These are phyloP conservation scores for Reinhardtius hippoglossoides DNA, from an alignment of 2,113 vertebrate genomes.

Conservation along the genomic window DNA sequence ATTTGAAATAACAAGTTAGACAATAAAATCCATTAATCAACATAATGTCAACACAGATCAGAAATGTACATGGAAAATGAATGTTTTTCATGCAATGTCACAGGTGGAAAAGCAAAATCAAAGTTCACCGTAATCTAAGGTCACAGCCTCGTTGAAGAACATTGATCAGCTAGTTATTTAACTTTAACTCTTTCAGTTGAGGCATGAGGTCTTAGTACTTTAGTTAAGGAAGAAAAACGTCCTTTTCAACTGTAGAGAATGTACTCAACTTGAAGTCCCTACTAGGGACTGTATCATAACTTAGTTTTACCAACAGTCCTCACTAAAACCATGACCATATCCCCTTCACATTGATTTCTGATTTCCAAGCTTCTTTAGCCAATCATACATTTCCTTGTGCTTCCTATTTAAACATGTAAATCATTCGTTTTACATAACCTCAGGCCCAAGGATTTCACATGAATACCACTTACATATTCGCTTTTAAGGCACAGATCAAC, in stretches of 20 bases:
- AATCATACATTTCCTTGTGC: no score
- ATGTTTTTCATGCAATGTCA: no score
- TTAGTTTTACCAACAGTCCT: background rate
- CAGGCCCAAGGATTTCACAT: constrained; percentile 26
- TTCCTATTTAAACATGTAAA: constrained; percentile 25
- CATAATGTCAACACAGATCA: no score
- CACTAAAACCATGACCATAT: no score
- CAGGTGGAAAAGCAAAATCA: no score
- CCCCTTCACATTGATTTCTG: no score
- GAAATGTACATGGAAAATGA: no score
- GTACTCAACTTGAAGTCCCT: background rate
- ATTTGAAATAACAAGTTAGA: no score
- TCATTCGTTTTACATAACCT: constrained; percentile 28
- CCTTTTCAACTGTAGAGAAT: no score
- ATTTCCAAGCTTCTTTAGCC: no score
- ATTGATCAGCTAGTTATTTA: background rate
- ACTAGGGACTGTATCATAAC: background rate
- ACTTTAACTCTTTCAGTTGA: background rate
- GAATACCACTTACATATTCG: constrained; percentile 55
- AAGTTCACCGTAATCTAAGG: background rate
- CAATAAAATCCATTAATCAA: no score
- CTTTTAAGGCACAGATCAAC: constrained; percentile 39
- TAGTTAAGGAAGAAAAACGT: background rate
- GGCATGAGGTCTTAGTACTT: background rate
- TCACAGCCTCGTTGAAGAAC: background rate